Conservation (phyloP, 2,797 vertebrate species). For the Hydrophis major region DNA sequence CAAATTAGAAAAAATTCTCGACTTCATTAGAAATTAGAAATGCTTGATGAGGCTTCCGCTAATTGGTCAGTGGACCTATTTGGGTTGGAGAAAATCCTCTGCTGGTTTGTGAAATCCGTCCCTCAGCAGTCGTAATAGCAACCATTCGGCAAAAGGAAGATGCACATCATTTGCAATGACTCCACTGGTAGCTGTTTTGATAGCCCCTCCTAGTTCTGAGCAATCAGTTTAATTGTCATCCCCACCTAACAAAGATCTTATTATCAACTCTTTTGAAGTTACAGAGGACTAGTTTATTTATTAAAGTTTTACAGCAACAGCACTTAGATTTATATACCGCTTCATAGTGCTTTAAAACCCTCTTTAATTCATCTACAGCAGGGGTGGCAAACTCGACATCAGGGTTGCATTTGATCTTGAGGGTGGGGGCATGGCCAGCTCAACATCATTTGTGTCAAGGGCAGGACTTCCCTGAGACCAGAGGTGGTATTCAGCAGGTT, state of each 20-base stretch:
- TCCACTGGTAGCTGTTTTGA: constrained; percentile 40
- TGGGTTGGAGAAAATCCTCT: constrained; percentile 24
- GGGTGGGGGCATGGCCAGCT: no score
- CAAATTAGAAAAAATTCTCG: constrained; percentile 36
- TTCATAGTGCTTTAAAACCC: no score
- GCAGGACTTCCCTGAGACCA: no score
- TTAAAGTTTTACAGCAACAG: background rate
- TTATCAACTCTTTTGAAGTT: background rate
- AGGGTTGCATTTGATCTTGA: no score
- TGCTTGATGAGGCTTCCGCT: constrained; percentile 10
- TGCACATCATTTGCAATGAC: constrained; percentile 26
- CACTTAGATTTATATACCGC: no score
- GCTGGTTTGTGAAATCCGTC: constrained; percentile 22
- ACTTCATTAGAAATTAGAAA: constrained; percentile 15
- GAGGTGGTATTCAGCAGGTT: no score
- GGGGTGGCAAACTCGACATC: no score
- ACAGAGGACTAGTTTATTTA: background rate
- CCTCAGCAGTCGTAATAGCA: constrained; percentile 25
- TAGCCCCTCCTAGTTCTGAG: constrained; percentile 41
- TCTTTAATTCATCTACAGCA: no score
- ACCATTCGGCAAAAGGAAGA: constrained; percentile 14
- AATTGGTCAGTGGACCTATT: constrained; percentile 36
- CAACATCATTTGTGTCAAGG: no score
- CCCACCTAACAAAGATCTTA: constrained; percentile 14
- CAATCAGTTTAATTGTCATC: constrained; percentile 28